Conservation (phyloP, 2,113 vertebrate species). For the Psettodes erumei region DNA sequence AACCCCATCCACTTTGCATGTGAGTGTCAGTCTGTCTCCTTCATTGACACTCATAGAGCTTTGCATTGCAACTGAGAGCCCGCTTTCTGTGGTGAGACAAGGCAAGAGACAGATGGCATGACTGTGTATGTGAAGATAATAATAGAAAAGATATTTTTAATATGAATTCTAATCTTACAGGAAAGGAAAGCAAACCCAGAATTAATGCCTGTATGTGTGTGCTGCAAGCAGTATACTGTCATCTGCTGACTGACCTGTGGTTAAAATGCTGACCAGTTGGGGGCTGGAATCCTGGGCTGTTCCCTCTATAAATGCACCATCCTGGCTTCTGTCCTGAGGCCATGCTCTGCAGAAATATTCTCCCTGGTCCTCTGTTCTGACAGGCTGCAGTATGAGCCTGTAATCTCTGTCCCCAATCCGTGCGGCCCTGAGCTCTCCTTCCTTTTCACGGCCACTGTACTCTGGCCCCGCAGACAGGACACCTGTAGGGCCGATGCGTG, state of each 20-base stretch:
- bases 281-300: conserved; percentile 57
- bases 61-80: conserved; percentile 71
- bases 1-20: conserved; percentile 76
- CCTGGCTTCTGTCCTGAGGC: conserved; percentile 66
- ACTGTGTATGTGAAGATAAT: not conserved
- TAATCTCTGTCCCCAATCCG: conserved; percentile 78
- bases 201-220: not conserved
- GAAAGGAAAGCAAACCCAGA: not conserved
- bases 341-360: conserved; percentile 82
- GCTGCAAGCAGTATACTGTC: not conserved
- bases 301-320: conserved; percentile 63
- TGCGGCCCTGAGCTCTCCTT: conserved; percentile 78
- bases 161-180: not conserved
- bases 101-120: not conserved
- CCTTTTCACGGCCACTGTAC: conserved; percentile 68
- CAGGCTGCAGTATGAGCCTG: conserved; percentile 77
- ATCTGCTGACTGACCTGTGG: conserved; percentile 69
- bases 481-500: conserved; percentile 80
- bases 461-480: conserved; percentile 63
- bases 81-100: conserved; percentile 75
- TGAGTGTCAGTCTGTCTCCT: conserved; percentile 79
- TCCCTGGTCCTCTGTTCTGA: conserved; percentile 81
- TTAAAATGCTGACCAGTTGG: conserved; percentile 58
- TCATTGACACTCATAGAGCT: conserved; percentile 31
- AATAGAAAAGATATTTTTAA: not conserved